Evolutionary conservation across 2,797 vertebrate genomes (phyloP).

Genomic region (Calcarius lapponicus): DNA sequence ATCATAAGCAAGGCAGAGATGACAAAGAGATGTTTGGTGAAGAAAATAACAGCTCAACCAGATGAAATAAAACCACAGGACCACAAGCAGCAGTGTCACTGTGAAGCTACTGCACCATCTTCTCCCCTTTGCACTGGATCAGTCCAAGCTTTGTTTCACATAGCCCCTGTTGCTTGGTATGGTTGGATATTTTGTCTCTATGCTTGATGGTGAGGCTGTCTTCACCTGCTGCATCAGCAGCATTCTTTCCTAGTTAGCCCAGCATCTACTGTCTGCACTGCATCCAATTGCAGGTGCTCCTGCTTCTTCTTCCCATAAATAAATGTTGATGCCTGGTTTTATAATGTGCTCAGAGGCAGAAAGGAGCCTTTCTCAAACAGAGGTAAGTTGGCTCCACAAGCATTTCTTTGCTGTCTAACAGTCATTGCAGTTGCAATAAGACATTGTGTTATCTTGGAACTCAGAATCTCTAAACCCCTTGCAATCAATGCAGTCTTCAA

Average conservation of each 20-base stretch:
- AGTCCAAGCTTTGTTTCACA: not conserved
- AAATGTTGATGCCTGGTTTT: not conserved
- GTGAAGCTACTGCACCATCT: not conserved
- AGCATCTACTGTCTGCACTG: not conserved
- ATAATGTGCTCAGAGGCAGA: not conserved
- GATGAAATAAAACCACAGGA: not conserved
- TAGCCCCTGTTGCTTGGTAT: not conserved
- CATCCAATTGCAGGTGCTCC: not conserved
- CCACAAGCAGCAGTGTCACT: not conserved
- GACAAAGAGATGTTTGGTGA: slow-evolving; percentile 24
- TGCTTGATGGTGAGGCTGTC: fast-evolving
- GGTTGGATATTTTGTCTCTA: not conserved
- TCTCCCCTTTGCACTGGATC: not conserved
- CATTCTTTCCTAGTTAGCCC: not conserved
- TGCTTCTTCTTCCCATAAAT: not conserved
- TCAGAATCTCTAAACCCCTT: not conserved
- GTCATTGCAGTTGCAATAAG: not conserved
- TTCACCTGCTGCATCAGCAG: not conserved
- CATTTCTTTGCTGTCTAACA: not conserved
- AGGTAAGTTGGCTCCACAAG: not conserved
- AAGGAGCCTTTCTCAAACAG: not conserved
- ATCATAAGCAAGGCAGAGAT: slow-evolving; percentile 25
- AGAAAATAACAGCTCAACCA: not conserved
- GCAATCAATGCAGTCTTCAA: not conserved
- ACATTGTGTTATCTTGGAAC: not conserved